A percentile compares a stretch with the other conserved stretches of the same genome.
Evolutionary conservation across 2,797 vertebrate species (phyloP).

Genomic region (Tenualosa thibaudeaui): DNA sequence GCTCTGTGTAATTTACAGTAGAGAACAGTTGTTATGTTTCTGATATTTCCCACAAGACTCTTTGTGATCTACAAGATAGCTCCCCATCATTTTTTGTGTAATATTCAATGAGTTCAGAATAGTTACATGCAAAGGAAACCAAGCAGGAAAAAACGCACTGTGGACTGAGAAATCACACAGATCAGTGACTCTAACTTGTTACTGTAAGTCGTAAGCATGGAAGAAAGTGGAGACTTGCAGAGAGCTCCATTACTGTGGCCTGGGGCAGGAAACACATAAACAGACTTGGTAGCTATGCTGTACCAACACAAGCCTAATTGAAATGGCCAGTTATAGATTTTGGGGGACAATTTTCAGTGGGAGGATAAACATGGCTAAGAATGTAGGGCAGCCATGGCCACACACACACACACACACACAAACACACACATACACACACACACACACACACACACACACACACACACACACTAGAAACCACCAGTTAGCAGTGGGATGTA

Average conservation of each 20-base stretch:
- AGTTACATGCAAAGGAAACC: neutral
- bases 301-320: slow-evolving; percentile 24
- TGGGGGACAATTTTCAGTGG: neutral
- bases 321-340: slow-evolving; percentile 17
- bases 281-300: neutral
- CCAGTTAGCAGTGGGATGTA: neutral
- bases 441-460: slow-evolving; percentile 4
- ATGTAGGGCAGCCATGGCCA: slow-evolving; percentile 4
- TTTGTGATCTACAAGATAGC: neutral
- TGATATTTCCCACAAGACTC: neutral
- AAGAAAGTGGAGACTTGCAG: neutral
- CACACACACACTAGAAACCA: neutral
- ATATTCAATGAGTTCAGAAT: neutral
- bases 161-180: neutral
- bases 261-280: slow-evolving; percentile 28
- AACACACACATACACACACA: neutral
- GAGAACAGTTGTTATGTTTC: neutral
- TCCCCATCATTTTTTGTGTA: neutral
- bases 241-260: slow-evolving; percentile 27
- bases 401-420: slow-evolving; percentile 17
- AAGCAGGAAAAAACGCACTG: neutral
- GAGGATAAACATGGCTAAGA: slow-evolving; percentile 31
- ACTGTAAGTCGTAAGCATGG: neutral
- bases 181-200: neutral
- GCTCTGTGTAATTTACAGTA: slow-evolving; percentile 7